A percentile compares a stretch with the other conserved stretches of the same genome.
Evolutionary conservation across 1,140 invertebrate species (phyloP).

Genomic region (Temnothorax curvispinosus): DNA sequence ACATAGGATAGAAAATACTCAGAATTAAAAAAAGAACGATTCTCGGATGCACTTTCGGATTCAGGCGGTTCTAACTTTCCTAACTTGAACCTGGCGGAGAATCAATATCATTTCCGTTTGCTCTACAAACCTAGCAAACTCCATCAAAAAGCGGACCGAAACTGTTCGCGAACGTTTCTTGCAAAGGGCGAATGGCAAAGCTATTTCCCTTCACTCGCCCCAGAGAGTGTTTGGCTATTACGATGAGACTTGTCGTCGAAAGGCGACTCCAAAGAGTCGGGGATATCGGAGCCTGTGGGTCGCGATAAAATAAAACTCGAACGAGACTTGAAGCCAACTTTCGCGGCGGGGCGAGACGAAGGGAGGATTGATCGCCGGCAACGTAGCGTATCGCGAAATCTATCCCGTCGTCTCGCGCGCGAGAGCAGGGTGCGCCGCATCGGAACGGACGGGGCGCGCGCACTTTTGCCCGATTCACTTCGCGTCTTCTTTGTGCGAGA

Average conservation of each 20-base stretch:
- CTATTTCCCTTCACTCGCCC: slow-evolving; percentile 1
- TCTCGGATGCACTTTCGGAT: not conserved
- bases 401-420: not conserved
- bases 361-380: slow-evolving; percentile 17
- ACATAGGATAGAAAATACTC: not conserved
- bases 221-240: slow-evolving; percentile 31
- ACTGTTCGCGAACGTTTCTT: not conserved
- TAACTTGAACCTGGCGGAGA: not conserved
- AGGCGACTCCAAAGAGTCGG: not conserved
- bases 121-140: not conserved
- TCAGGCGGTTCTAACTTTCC: not conserved
- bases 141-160: not conserved
- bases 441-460: slow-evolving; percentile 40
- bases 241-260: slow-evolving; percentile 31
- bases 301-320: slow-evolving; percentile 39
- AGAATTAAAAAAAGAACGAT: not conserved
- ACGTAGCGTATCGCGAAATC: slow-evolving; percentile 48
- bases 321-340: slow-evolving; percentile 16
- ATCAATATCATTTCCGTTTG: slow-evolving; percentile 30
- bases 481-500: slow-evolving; percentile 50
- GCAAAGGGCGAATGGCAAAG: slow-evolving; percentile 4
- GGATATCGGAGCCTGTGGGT: not conserved
- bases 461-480: slow-evolving; percentile 39
- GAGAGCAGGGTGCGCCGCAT: slow-evolving; percentile 22
- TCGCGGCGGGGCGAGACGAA: not conserved